These are phyloP conservation scores for Trinectes maculatus DNA, from an alignment of 2,113 vertebrate species.

Conservation along the genomic window DNA sequence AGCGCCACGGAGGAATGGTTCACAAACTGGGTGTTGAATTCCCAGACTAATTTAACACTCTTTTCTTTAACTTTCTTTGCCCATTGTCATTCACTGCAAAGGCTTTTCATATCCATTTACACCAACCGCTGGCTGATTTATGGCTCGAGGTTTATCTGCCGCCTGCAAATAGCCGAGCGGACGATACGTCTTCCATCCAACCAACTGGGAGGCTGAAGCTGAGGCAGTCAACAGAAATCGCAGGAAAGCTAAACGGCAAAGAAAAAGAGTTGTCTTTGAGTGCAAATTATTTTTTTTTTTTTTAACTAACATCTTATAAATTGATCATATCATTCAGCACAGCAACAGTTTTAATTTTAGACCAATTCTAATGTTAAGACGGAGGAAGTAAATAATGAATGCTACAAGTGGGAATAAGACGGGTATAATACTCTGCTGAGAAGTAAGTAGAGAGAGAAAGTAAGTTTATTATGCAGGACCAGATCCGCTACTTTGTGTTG, in stretches of 20 bases:
- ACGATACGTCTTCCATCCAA: conserved; percentile 7
- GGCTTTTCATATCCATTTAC: conserved; percentile 59
- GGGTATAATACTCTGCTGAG: not conserved
- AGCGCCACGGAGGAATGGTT: conserved; percentile 7
- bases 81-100: conserved; percentile 58
- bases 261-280: not conserved
- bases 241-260: not conserved
- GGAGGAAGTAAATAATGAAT: not conserved
- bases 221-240: conserved; percentile 28
- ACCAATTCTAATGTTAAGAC: no score
- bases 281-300: not conserved
- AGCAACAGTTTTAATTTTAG: not conserved
- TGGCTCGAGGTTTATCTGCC: conserved; percentile 65
- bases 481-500: no score
- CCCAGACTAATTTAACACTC: conserved; percentile 42
- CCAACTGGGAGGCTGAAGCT: conserved; percentile 13
- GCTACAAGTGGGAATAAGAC: not conserved
- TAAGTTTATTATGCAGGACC: no score
- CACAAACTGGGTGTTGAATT: conserved; percentile 35
- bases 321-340: not conserved
- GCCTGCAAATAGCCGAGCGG: conserved; percentile 53
- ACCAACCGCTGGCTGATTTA: conserved; percentile 62
- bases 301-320: not conserved
- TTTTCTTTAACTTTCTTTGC: conserved; percentile 29
- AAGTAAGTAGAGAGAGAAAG: no score